These are phyloP conservation scores for Augochlorella aurata DNA, from an alignment of 2,888 invertebrate genomes.

Conservation along the genomic window DNA sequence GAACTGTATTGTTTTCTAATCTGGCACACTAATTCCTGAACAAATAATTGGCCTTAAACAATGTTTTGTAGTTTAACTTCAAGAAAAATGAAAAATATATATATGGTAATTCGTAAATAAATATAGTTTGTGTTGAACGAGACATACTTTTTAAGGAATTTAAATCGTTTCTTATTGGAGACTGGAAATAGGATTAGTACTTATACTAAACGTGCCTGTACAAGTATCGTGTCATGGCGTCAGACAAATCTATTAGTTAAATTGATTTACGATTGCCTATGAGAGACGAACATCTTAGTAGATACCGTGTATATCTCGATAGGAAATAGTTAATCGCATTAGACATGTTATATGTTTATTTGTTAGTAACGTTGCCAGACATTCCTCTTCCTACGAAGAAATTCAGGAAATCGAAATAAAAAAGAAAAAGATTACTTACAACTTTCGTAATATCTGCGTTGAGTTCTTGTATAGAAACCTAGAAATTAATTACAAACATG, in stretches of 20 bases:
- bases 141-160: slow-evolving; percentile 39
- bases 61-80: slow-evolving; percentile 48
- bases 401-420: slow-evolving; percentile 5
- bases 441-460: slow-evolving; percentile 12
- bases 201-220: slow-evolving; percentile 56
- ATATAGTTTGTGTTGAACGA: slow-evolving; percentile 40
- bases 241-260: slow-evolving; percentile 27
- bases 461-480: slow-evolving; percentile 7
- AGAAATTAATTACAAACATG: slow-evolving; percentile 26
- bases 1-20: slow-evolving; percentile 57
- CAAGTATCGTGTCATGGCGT: slow-evolving; percentile 46
- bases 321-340: slow-evolving; percentile 31
- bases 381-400: slow-evolving; percentile 42
- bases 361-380: slow-evolving; percentile 39
- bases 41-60: slow-evolving; percentile 55
- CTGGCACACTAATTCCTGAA: slow-evolving; percentile 63
- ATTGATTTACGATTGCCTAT: slow-evolving; percentile 34
- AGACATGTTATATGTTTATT: slow-evolving; percentile 40
- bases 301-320: slow-evolving; percentile 28
- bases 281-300: slow-evolving; percentile 20
- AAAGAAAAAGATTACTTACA: neutral
- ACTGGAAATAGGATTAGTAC: slow-evolving; percentile 56
- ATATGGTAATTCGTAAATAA: slow-evolving; percentile 43
- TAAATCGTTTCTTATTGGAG: slow-evolving; percentile 52
- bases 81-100: slow-evolving; percentile 11